Base-by-base conservation (phyloP, 2,113 vertebrate species). In the Psophia crepitans region DNA sequence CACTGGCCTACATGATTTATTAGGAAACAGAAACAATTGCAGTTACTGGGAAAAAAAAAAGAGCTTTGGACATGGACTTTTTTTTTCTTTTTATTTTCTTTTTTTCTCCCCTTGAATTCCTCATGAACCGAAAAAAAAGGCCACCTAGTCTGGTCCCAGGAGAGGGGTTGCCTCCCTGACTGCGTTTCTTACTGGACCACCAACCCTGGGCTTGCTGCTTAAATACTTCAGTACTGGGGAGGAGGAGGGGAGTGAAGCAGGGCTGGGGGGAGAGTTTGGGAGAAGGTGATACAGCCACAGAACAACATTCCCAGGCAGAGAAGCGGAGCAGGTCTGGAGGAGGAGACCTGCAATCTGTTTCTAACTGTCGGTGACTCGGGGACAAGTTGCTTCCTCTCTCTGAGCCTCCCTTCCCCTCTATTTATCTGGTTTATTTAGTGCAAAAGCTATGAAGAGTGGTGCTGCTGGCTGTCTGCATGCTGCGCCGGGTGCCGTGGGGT, bases 11-110 rank as follows among this genome's bases (percentile, higher is more conserved):
- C 58, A 92, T 97, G 97, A 97, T 97, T 97, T 97, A 97, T 97
- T 93, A 94, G 74, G 94, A 76, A 96, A 88, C 96, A 96, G 95
- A 89, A 97, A 97, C 96, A 97, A 97, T 95, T 95, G 90, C 61
- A 95, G 79, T 28, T 86, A 83, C 83, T 87, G 60, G 22, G 61
- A 78, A 84, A 86, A 84, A 15, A 28, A 65, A 89, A 39, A 53
- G 30, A 18, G 7, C 64, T 90, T 92, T 84, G 48, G 92, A 94
- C 35, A n/a, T 21, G 66, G 30, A n/a, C 48, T 56, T 81, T 41
- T 71, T 57, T 44, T 53, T n/a, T 63, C 26, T 54, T 46, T 78
- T 92, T 82, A 44, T 78, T 82, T 68, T 77, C 32, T 56, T 60
- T 70, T 27, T 6, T 0, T 14, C 14, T 24, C 37, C 51, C 22